Conservation (phyloP, 1,140 invertebrate genomes). For the Mylabris phalerata region DNA sequence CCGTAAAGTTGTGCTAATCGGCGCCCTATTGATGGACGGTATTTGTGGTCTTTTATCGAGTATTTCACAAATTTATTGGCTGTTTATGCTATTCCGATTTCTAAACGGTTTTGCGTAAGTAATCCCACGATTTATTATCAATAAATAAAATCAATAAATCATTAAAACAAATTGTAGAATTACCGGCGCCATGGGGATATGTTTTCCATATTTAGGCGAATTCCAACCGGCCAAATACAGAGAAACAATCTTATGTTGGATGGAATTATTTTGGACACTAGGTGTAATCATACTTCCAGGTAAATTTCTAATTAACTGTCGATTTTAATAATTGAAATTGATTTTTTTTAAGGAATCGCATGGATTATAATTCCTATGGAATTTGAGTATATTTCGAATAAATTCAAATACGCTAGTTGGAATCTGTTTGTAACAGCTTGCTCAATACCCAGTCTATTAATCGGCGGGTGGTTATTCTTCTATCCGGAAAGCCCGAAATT, state of each 20-base stretch:
- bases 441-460: slow-evolving; percentile 54
- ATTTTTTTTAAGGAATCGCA: slow-evolving; percentile 46
- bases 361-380: slow-evolving; percentile 65
- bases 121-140: neutral
- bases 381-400: slow-evolving; percentile 48
- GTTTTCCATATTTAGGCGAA: slow-evolving; percentile 69
- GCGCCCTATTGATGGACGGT: slow-evolving; percentile 69
- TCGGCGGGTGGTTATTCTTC: slow-evolving; percentile 60
- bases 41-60: slow-evolving; percentile 67
- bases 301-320: slow-evolving; percentile 28
- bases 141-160: neutral
- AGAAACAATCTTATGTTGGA: slow-evolving; percentile 69
- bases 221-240: slow-evolving; percentile 68
- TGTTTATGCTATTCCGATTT: slow-evolving; percentile 71
- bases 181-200: slow-evolving; percentile 70
- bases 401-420: slow-evolving; percentile 65
- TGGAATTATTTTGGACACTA: slow-evolving; percentile 73
- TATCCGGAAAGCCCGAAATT: slow-evolving; percentile 86
- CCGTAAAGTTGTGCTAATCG: slow-evolving; percentile 65
- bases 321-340: slow-evolving; percentile 40
- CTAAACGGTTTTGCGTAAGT: slow-evolving; percentile 83
- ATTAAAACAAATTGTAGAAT: slow-evolving; percentile 44
- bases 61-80: slow-evolving; percentile 64
- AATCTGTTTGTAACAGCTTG: slow-evolving; percentile 66
- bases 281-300: slow-evolving; percentile 63